Base-by-base conservation (phyloP, 2,113 vertebrate species). In the Syrmaticus mikado region DNA sequence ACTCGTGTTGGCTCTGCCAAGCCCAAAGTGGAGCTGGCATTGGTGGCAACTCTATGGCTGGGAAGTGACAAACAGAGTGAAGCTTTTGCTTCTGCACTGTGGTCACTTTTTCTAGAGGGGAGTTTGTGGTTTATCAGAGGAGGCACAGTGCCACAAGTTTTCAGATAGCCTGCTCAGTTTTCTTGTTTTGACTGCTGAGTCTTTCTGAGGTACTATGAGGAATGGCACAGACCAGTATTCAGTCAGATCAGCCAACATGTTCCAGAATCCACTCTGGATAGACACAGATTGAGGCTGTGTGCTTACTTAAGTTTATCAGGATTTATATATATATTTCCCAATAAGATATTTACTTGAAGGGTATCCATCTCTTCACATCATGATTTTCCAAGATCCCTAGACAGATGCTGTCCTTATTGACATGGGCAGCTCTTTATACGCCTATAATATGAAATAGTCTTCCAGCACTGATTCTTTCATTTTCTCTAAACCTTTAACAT, bases 121-220 rank as follows among this genome's bases (percentile, higher is more conserved):
- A 53, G 6, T 38, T 76, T 73, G 36, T 0, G 0, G 5, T 80
- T 92, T 73, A 38, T 46, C 66, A 67, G 50, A 41, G 4, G n/a
- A 83, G 21, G 55, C 27, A 53, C 4, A 18, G 24, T 53, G 20
- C 24, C 43, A 53, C 30, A n/a, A 62, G 48, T 38, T 55, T 82
- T 78, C 38, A 87, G 30, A 38, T 2, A 25, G 13, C 53, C 71
- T 78, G 13, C 46, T 79, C 21, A 8, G 11, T 13, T 38, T 55
- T 40, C 4, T 11, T 14, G 11, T 87, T 87, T 60, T 13, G 41
- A 46, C 8, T 53, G 50, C 21, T 0, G 0, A 50, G 19, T 72
- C 28, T 68, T 87, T 87, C 74, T 93, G 38, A 68, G 68, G 30
- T 65, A 32, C 52, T 60, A 61, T 40, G 7, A 64, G 32, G 10